Conservation (phyloP, 2,888 invertebrate genomes). For the Yponomeuta plumbellus region DNA sequence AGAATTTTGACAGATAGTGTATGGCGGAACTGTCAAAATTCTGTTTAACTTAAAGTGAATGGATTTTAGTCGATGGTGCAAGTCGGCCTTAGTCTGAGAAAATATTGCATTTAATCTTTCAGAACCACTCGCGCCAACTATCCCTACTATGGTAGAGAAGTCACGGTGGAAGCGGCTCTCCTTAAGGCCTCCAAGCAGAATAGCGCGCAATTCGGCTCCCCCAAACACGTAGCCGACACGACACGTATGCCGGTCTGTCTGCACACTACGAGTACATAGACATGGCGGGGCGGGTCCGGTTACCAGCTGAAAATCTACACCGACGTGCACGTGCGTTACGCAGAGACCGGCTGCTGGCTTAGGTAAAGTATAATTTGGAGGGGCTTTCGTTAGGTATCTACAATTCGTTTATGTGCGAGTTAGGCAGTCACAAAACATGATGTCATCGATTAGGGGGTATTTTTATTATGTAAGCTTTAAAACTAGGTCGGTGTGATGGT, state of each 20-base stretch:
- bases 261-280: neutral
- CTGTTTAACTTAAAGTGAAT: too few species aligned
- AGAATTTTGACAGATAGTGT: too few species aligned
- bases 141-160: too few species aligned
- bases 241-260: neutral
- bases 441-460: neutral
- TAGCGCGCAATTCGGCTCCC: neutral
- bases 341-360: neutral
- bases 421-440: neutral
- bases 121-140: too few species aligned
- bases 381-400: neutral
- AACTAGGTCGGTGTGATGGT: too few species aligned
- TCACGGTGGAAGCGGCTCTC: neutral
- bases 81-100: too few species aligned
- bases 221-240: neutral
- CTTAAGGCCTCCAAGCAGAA: neutral
- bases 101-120: too few species aligned
- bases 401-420: neutral
- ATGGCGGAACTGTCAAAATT: too few species aligned
- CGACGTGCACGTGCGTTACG: slow-evolving; percentile 52
- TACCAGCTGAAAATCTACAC: slow-evolving; percentile 64
- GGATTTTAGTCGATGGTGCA: too few species aligned
- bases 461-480: neutral
- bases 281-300: slow-evolving; percentile 54
- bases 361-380: neutral